Evolutionary conservation across 2,113 vertebrate genomes (phyloP), one percentile per base, ranked within the genome.

Genomic region (Takifugu flavidus): DNA sequence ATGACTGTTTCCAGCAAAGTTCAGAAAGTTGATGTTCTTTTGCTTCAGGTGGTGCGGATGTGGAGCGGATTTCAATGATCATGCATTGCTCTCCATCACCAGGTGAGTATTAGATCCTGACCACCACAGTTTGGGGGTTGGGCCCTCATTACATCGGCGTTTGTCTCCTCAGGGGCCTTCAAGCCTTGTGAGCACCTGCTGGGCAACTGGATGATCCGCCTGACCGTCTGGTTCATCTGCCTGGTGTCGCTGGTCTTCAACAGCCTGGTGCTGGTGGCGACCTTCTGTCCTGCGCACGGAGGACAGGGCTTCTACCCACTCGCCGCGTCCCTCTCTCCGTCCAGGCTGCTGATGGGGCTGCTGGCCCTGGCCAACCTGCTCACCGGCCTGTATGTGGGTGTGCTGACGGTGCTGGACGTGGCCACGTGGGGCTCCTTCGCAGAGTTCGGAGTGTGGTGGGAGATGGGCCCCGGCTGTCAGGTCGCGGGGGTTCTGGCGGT

Each of bases 201-300:
- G 76, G 96, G 97, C 59, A 98, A 95, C 88, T 99, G 97, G 97
- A 98, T 98, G 96, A 98, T 99, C 58, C 95, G 96, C 51, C 91
- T 98, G 69, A 98, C 95, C 0, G 95, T 99, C 59, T 99, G 97
- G 97, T 99, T 99, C 88, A 98, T 99, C 90, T 98, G 96, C 87
- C 86, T 98, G 87, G 92, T 96, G 59, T 93, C 96, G 0, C 77
- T 98, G 76, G 84, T 94, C 72, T 98, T 96, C 86, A 99, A 99
- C 85, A 82, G 93, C 60, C 86, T 98, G 75, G 96, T 99, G 65
- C 90, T 95, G 56, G 86, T 93, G 52, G 92, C 92, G 39, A 92
- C 93, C 59, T 96, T 98, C 86, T 89, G 87, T 13, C 43, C 91
- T 77, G 49, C 63, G 70, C 53, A 87, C n/a, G 61, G 25, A 52